Evolutionary conservation across 2,113 vertebrate genomes (phyloP).

Genomic region (Chlorodrepanis virens): DNA sequence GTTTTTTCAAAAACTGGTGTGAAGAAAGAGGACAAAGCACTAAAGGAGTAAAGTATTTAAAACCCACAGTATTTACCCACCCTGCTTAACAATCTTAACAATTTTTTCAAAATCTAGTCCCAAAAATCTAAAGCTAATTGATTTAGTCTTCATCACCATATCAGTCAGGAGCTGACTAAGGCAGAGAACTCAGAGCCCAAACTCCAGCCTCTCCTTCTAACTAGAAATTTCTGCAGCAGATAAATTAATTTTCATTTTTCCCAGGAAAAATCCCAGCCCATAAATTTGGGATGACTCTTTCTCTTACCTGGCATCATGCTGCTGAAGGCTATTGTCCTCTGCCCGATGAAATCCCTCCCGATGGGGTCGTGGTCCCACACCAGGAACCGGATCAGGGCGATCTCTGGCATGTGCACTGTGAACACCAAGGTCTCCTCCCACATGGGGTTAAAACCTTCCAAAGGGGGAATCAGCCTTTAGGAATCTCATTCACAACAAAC

Average conservation of each 20-base stretch:
- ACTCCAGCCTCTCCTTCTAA: neutral
- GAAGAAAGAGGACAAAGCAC: neutral
- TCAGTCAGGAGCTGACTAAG: neutral
- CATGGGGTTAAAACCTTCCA: slow-evolving; percentile 94
- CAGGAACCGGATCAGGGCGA: slow-evolving; percentile 89
- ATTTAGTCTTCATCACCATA: neutral
- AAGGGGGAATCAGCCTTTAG: neutral
- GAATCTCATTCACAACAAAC: neutral
- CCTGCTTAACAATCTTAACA: neutral
- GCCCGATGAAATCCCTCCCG: slow-evolving; percentile 95
- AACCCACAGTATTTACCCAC: neutral
- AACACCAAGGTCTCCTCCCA: slow-evolving; percentile 98
- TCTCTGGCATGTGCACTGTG: slow-evolving; percentile 90
- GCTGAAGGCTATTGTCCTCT: slow-evolving; percentile 92
- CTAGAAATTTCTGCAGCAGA: neutral
- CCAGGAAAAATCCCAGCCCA: neutral
- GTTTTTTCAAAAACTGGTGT: neutral
- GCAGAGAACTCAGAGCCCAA: neutral
- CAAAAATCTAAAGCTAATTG: neutral
- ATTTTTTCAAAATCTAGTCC: neutral
- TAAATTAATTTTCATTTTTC: too few relatives aligned
- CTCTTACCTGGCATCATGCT: slow-evolving; percentile 93
- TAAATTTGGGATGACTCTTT: too few relatives aligned
- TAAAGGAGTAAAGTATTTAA: neutral
- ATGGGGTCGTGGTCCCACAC: slow-evolving; percentile 99